Base-by-base conservation (phyloP, 2,797 vertebrate genomes). In the Acanthurus tractus region DNA sequence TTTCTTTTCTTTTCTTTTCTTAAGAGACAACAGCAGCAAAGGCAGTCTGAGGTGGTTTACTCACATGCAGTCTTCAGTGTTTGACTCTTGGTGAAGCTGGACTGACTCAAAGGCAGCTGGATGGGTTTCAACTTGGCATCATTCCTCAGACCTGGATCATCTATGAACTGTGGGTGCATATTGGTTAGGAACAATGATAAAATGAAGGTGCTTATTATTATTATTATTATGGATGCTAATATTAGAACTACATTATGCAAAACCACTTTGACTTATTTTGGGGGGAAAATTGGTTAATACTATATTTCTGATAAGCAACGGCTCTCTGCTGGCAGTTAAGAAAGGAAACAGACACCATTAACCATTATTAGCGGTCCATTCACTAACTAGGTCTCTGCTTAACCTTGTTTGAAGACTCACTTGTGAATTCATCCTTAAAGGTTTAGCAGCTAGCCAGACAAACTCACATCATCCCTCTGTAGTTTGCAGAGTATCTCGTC, bases 91-190 rank as follows among this genome's bases (percentile, higher is more conserved):
- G 67, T 44, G 69, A 85, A 82, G 65, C 76, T 86, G 40, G 91
- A 85, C 73, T 93, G 91, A 84, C 89, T 84, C 59, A 96, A 87
- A 57, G 95, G 95, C 70, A 96, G 93, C 80, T 91, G 93, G 85
- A 94, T 95, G 52, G 95, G 95, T 48, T 88, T 93, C 76, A 93
- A 88, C 53, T 85, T 92, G 67, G 78, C 84, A 59, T 95, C 94
- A 8, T 95, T 96, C 85, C 81, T 93, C 82, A 96, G 86, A 58
- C 89, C 90, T 3, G 94, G 94, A 76, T 96, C 95, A 72, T 95
- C 93, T 58, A 95, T 90, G 83, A 95, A 95, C 95, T 95, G 81
- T 20, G 13, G 59, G 20, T 22, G 34, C 4, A 59, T 34, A 49
- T 25, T 4, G 23, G 23, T 49, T 14, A 55, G 9, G 15, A 48